Percentiles rank a stretch among this genome's conserved stretches.
These are phyloP conservation scores for Sycophila texana DNA, from an alignment of 2,888 invertebrate species.

Conservation along the genomic window DNA sequence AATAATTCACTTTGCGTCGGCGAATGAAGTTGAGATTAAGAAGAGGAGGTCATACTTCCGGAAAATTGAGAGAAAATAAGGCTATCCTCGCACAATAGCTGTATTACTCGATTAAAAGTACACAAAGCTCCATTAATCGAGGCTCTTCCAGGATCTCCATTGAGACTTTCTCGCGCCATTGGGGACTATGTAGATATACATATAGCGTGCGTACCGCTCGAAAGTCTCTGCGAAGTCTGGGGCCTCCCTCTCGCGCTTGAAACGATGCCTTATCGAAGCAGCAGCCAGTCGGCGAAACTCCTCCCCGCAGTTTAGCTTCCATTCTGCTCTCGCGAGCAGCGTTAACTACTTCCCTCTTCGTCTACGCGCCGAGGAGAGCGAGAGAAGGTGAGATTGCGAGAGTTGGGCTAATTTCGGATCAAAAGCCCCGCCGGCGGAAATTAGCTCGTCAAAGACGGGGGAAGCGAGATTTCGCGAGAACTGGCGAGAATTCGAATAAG, in stretches of 20 bases:
- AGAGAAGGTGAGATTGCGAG: not conserved
- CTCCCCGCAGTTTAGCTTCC: not conserved
- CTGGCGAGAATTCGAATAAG: conserved; percentile 29
- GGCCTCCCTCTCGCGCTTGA: not conserved
- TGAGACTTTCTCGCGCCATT: not conserved
- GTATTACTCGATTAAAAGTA: no score
- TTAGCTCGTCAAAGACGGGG: conserved; percentile 46
- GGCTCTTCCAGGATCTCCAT: no score
- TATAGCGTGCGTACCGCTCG: not conserved
- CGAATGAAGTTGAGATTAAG: no score
- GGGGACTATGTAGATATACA: not conserved
- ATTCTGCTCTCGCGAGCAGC: conserved; percentile 5
- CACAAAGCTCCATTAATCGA: no score
- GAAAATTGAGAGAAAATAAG: no score
- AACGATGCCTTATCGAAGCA: conserved; percentile 1
- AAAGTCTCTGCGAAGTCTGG: conserved; percentile 4
- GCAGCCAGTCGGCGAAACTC: conserved; percentile 24
- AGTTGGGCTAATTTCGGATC: conserved; percentile 45
- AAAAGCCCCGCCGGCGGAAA: conserved; percentile 44
- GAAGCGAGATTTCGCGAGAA: not conserved
- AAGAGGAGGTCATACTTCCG: no score
- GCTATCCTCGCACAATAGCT: no score
- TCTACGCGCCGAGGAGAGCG: not conserved
- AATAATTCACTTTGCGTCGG: no score
- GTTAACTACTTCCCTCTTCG: conserved; percentile 9